Evolutionary conservation across 2,888 invertebrate species (phyloP), one percentile per base, ranked within the genome.

Genomic region (Trachelus tabidus): DNA sequence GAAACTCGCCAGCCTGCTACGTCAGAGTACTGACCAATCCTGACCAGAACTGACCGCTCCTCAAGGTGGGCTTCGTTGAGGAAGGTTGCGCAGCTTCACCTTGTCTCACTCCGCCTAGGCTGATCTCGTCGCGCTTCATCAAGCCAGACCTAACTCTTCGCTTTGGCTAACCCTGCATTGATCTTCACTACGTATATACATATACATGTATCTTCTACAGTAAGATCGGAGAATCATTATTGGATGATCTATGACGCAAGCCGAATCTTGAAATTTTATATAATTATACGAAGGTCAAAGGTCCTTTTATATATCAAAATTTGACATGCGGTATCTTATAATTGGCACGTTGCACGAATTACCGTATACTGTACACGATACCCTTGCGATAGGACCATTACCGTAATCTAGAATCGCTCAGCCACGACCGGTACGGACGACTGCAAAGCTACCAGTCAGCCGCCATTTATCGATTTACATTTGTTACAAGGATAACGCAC

Each of bases 51-150:
- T 23, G 56, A 74, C 56, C 56, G 56, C 56, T 56, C 23, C 56
- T 82, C 83, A 83, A 84, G 83, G 77, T 83, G 81, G 79, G 73
- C 74, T 15, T 79, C 77, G 76, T 79, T 81, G 77, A 40, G 75
- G 37, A 80, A 78, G 82, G 82, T 79, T 78, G 81, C 68, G 81
- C 81, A 73, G 56, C 56, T 23, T 56, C 56, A 56, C 56, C 56
- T 56, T 56, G 56, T 56, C 56, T 56, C 56, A 56, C 56, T 56
- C 56, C 56, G 9, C 23, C 56, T 56, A 23, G 56, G 56, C 56
- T 23, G 56, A 56, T 56, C 56, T 23, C 56, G 56, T 56, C 56
- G 9, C 23, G 56, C 56, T 56, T 56, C 56, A 56, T 56, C 56
- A 56, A 23, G 9, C 9, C 56, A 56, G 56, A 56, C 56, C 23